These are phyloP conservation scores for Montipora efflorescens DNA, from an alignment of 64 coral and sea anemone genomes.

Conservation along the genomic window DNA sequence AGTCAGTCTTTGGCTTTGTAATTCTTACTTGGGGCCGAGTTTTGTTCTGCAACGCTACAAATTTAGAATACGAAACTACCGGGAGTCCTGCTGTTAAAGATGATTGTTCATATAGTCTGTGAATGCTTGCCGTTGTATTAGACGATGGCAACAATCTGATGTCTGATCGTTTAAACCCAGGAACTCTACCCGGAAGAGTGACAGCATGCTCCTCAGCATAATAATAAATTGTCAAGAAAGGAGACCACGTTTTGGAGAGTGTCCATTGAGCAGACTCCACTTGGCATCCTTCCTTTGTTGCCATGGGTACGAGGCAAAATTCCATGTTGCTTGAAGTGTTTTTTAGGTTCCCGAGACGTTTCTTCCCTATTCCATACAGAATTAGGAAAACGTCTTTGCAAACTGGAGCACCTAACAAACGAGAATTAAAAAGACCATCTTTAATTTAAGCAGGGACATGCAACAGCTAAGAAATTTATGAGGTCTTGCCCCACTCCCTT, in stretches of 20 bases:
- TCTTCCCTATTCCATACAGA: slow-evolving; percentile 2
- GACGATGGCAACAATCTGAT: background rate
- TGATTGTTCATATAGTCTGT: slow-evolving; percentile 4
- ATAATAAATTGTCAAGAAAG: background rate
- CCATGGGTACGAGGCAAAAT: slow-evolving; percentile 35
- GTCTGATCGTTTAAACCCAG: background rate
- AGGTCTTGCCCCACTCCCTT: no score
- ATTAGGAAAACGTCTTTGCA: slow-evolving; percentile 20
- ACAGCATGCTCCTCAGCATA: slow-evolving; percentile 8
- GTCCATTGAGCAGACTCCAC: background rate
- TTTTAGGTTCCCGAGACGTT: background rate
- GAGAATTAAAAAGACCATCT: background rate
- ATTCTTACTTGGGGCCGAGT: slow-evolving; percentile 5
- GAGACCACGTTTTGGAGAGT: background rate
- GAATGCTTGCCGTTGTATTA: background rate
- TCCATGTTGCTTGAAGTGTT: slow-evolving; percentile 24
- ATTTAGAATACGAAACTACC: slow-evolving; percentile 11
- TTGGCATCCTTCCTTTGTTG: slow-evolving; percentile 35
- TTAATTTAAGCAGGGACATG: background rate
- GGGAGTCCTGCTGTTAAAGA: background rate
- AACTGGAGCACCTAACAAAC: background rate
- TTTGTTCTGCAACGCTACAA: slow-evolving; percentile 2
- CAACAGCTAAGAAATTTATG: background rate
- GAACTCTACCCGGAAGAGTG: slow-evolving; percentile 12
- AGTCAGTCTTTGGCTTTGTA: slow-evolving; percentile 19